A percentile compares a stretch with the other conserved stretches of the same genome.
Conservation (phyloP, 2,113 vertebrate species). For the Peromyscus leucopus region DNA sequence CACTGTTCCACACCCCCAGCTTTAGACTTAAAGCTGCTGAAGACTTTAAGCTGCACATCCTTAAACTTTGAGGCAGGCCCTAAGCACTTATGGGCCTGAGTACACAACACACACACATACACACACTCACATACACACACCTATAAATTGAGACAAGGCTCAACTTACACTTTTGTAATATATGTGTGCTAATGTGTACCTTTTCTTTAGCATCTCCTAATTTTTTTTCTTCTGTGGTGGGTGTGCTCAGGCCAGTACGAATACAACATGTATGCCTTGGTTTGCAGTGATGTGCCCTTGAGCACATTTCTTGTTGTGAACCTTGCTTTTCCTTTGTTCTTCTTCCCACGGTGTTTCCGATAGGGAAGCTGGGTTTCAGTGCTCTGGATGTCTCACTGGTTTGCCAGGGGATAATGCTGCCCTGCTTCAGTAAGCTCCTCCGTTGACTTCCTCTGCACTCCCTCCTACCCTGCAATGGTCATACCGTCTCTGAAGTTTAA, state of each 20-base stretch:
- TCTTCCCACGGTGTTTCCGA: not conserved
- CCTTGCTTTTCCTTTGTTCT: not conserved
- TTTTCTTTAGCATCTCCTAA: slow-evolving; percentile 27
- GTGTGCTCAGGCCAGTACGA: not conserved
- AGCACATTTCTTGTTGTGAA: not conserved
- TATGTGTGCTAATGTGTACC: not conserved
- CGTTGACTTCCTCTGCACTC: not conserved
- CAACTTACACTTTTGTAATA: not conserved
- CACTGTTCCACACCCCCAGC: too few species aligned
- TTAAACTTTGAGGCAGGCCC: not conserved
- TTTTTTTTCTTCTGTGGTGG: not conserved
- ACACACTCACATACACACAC: not conserved
- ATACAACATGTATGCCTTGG: not conserved
- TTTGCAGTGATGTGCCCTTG: not conserved
- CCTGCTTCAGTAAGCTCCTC: not conserved
- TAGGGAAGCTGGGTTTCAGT: not conserved
- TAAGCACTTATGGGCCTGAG: not conserved
- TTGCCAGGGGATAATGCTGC: too few species aligned
- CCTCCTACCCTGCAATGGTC: not conserved
- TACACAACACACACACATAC: not conserved
- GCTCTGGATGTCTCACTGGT: not conserved
- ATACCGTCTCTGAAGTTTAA: not conserved
- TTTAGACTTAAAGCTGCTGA: not conserved
- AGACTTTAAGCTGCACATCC: not conserved
- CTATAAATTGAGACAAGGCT: not conserved